Percentiles rank a stretch among this genome's conserved stretches.
These are phyloP conservation scores for Tolmerus cingulatus DNA, from an alignment of 2,888 invertebrate genomes.

Conservation along the genomic window DNA sequence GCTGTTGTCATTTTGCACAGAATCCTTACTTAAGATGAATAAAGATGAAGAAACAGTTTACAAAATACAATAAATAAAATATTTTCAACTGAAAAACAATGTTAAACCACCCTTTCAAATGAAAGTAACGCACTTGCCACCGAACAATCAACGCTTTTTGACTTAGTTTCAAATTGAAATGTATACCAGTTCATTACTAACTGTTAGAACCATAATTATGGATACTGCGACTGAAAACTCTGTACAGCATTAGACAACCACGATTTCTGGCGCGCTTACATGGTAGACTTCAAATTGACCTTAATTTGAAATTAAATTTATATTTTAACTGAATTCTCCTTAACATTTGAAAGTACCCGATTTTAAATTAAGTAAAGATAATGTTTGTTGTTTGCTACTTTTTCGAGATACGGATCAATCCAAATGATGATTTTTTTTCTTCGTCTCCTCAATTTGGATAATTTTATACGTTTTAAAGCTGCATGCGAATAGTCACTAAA, in stretches of 20 bases:
- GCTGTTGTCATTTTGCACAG: slow-evolving; percentile 37
- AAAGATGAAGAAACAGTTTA: not conserved
- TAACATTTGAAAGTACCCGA: too few relatives aligned
- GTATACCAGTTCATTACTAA: not conserved
- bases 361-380: too few relatives aligned
- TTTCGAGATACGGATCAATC: too few relatives aligned
- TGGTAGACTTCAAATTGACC: not conserved
- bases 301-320: too few relatives aligned
- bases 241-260: not conserved
- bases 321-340: not conserved
- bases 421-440: too few relatives aligned
- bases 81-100: not conserved
- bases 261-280: not conserved
- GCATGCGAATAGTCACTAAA: too few relatives aligned
- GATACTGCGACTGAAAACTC: not conserved
- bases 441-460: too few relatives aligned
- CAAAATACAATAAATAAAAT: not conserved
- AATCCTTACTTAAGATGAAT: not conserved
- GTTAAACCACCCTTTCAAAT: not conserved
- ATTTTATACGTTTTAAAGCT: too few relatives aligned
- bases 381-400: too few relatives aligned
- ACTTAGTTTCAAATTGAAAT: not conserved
- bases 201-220: not conserved
- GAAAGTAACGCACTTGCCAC: not conserved
- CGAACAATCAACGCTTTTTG: not conserved